These are phyloP conservation scores for Ashinkailepas kermadecensis DNA, from an alignment of 2,888 invertebrate genomes.

Conservation along the genomic window DNA sequence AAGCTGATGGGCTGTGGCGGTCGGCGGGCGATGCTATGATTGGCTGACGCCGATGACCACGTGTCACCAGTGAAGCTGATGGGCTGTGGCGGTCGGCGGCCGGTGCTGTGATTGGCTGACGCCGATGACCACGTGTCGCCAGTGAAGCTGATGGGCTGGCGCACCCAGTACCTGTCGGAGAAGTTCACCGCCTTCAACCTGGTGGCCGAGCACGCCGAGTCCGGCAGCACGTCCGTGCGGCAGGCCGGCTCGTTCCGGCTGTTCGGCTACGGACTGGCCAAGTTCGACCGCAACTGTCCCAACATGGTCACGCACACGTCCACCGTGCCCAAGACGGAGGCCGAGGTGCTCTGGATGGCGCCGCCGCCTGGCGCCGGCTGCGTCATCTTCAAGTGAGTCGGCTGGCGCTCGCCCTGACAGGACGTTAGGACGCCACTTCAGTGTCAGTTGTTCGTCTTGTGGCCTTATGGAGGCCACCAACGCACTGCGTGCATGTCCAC, in stretches of 20 bases:
- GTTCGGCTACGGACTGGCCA: conserved; percentile 38
- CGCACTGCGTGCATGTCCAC: too few species aligned
- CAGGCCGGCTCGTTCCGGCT: conserved; percentile 32
- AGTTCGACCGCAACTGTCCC: conserved; percentile 41
- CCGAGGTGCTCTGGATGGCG: conserved; percentile 44
- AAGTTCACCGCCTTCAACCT: conserved; percentile 44
- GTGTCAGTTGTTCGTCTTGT: too few species aligned
- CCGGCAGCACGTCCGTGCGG: conserved; percentile 14
- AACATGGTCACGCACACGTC: conserved; percentile 43
- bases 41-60: neutral
- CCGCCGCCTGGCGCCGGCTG: conserved; percentile 45
- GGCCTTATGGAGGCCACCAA: too few species aligned
- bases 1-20: conserved; percentile 35
- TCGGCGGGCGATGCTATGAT: conserved; percentile 23
- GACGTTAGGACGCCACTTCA: too few species aligned
- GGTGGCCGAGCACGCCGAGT: conserved; percentile 40
- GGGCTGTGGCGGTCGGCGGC: conserved; percentile 33
- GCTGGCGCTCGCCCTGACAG: too few species aligned
- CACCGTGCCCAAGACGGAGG: conserved; percentile 40
- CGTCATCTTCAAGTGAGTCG: conserved; percentile 40
- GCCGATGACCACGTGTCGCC: conserved; percentile 14
- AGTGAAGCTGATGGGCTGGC: conserved; percentile 38
- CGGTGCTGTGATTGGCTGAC: neutral
- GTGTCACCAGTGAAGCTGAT: conserved; percentile 38
- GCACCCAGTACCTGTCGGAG: conserved; percentile 38